A percentile compares a stretch with the other conserved stretches of the same genome.
Conservation (phyloP, 92 coral and sea anemone genomes). For the Porites lobata region DNA sequence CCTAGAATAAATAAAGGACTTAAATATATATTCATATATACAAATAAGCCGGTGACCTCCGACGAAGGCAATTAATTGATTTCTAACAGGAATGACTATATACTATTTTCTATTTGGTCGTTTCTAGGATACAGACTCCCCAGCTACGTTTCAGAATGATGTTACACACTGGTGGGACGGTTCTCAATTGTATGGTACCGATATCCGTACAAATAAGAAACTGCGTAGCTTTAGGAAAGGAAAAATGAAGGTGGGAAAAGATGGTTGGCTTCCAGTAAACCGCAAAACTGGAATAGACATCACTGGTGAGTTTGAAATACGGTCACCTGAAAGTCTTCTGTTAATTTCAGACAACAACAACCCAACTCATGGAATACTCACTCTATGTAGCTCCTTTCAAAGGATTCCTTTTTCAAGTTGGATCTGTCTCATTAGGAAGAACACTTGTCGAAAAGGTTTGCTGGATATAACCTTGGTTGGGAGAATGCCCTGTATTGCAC, state of each 20-base stretch:
- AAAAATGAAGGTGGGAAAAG: conserved; percentile 62
- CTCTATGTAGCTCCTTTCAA: too few relatives aligned
- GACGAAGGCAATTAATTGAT: background rate
- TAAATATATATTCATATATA: too few relatives aligned
- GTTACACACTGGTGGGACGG: conserved; percentile 96
- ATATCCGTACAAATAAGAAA: conserved; percentile 52
- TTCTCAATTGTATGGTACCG: conserved; percentile 85
- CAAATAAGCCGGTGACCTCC: background rate
- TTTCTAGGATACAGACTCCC: conserved; percentile 49
- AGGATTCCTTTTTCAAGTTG: too few relatives aligned
- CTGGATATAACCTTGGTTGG: too few relatives aligned
- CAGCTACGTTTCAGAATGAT: conserved; percentile 84
- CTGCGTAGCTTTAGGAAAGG: conserved; percentile 71
- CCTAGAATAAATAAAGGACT: too few relatives aligned
- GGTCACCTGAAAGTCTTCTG: background rate
- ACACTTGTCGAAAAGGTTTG: too few relatives aligned
- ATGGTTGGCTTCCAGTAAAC: conserved; percentile 73
- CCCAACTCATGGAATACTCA: too few relatives aligned
- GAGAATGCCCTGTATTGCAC: too few relatives aligned
- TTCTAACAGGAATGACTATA: background rate
- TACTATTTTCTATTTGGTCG: background rate
- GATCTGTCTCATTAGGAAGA: too few relatives aligned
- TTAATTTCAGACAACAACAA: background rate
- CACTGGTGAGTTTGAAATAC: conserved; percentile 59
- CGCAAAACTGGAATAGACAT: conserved; percentile 76